A percentile compares a stretch with the other conserved stretches of the same genome.
Conservation (phyloP, 37 sponge, comb jelly and placozoan genomes). For the Spongilla lacustris region DNA sequence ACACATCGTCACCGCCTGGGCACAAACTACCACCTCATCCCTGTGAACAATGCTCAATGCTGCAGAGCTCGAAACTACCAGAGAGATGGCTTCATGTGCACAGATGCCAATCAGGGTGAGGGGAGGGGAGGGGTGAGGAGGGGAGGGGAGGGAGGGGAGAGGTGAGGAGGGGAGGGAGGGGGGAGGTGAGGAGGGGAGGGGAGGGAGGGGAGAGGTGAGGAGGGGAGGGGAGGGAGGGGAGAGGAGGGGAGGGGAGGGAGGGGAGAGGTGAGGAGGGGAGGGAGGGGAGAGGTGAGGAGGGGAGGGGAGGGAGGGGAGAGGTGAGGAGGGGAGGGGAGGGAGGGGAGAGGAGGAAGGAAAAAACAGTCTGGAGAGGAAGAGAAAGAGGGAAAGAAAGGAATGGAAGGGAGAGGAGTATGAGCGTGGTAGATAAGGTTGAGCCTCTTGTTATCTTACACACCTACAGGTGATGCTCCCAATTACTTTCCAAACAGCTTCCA, state of each 20-base stretch:
- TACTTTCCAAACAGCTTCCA: constrained; percentile 88
- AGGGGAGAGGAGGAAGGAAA: no score
- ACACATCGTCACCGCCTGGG: constrained; percentile 92
- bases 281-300: background rate
- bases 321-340: constrained; percentile 38
- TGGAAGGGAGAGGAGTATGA: no score
- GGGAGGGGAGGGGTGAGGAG: background rate
- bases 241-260: no score
- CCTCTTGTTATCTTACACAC: no score
- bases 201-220: no score
- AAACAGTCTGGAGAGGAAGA: no score
- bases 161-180: background rate
- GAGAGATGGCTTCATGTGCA: constrained; percentile 76
- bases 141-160: background rate
- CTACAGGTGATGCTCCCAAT: constrained; percentile 80
- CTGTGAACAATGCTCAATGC: constrained; percentile 70
- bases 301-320: background rate
- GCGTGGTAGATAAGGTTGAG: no score
- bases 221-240: no score
- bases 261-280: no score
- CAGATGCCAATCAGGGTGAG: constrained; percentile 81
- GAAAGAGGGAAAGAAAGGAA: no score
- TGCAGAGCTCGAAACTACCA: constrained; percentile 69
- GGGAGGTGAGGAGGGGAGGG: no score
- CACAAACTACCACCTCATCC: constrained; percentile 85